phyloP scores from a whole-genome alignment of 2,888 invertebrate species.

The Heliconius charithonia region DNA sequence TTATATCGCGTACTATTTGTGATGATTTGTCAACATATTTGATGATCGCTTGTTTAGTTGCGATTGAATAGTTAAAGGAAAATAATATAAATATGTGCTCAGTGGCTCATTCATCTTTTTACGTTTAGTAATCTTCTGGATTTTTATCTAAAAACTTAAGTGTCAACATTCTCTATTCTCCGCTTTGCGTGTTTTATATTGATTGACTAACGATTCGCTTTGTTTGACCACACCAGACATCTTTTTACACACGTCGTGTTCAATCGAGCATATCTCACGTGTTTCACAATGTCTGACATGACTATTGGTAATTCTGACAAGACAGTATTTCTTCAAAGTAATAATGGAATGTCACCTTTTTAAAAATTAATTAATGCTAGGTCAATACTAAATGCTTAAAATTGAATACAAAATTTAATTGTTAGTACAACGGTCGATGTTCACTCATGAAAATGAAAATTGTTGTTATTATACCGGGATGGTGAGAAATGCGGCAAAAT shows the following conservation, averaged over 20 bases:
- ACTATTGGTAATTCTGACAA: background rate
- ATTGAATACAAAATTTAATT: background rate
- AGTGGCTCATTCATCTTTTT: background rate
- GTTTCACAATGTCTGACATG: background rate
- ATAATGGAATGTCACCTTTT: background rate
- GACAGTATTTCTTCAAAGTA: background rate
- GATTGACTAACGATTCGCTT: background rate
- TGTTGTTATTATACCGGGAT: too few species aligned
- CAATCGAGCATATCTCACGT: background rate
- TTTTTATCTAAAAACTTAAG: background rate
- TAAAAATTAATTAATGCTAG: background rate
- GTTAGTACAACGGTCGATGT: too few species aligned
- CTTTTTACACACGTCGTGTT: background rate
- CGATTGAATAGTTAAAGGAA: background rate
- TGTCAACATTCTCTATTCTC: too few species aligned
- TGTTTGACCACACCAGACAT: too few species aligned
- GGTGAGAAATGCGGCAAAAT: too few species aligned
- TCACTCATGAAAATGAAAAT: too few species aligned
- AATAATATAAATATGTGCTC: background rate
- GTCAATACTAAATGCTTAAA: background rate
- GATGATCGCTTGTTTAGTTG: background rate
- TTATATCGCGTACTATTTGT: constrained; percentile 10
- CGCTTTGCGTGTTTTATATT: background rate
- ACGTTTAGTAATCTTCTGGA: background rate
- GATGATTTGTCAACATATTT: constrained; percentile 10